Evolutionary conservation across 2,888 invertebrate species (phyloP), one percentile per base, ranked within the genome.

Genomic region (Lordiphosa andalusiaca): DNA sequence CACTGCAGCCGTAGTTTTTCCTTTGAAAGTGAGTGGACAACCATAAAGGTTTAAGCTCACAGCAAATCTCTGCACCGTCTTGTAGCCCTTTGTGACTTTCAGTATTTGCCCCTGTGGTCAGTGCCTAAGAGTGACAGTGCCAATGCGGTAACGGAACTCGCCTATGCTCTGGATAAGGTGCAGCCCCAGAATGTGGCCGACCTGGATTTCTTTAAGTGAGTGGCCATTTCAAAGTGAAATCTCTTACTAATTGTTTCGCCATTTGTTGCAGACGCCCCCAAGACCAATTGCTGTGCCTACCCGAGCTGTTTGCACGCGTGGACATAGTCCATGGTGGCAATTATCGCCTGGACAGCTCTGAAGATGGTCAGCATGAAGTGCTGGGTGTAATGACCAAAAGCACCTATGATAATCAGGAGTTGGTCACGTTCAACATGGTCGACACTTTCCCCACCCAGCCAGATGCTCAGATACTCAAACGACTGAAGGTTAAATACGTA

Each of bases 31-130:
- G 69, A 73, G 71, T 6, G 33, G 0, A 0, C 2, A 2, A 30
- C 10, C 1, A 2, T 10, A 36, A 37, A 25, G 4, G 10, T 2
- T 21, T 35, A 0, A 2, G 4, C 2, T 2, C 1, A 2, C n/a
- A 25, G 19, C 3, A 25, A 39, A 16, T 12, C 7, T 7, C 9
- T 33, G 1, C 19, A 6, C 3, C 1, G 7, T 10, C 1, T 33
- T 23, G 13, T 9, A 96, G 96, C 93, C 67, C 90, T 98, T 84
- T 94, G 94, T 87, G 98, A 99, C 89, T 98, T 96, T 88, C 98
- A 98, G 89, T 98, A 94, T 87, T 89, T 98, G 61, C 96, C 98
- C 1, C 90, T 97, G 71, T 88, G 89, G 71, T 37, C 36, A 0
- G 62, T 62, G 4, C 85, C 83, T 38, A 88, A 90, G 66, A 88